phyloP scores from a whole-genome alignment of 2,888 invertebrate genomes.

The Volucella zonaria region DNA sequence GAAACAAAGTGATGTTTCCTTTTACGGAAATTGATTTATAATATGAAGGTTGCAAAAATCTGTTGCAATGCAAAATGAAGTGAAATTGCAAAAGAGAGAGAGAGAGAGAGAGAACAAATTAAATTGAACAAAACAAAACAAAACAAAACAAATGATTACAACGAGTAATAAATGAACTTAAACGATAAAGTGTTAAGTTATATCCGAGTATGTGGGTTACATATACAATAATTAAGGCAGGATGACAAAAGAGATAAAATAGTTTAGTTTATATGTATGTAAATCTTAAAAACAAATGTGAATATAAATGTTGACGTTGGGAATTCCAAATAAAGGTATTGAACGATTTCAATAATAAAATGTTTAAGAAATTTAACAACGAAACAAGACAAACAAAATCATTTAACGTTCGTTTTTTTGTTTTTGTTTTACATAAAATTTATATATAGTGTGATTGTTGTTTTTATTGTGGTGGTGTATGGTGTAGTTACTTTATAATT shows the following conservation, averaged over 20 bases:
- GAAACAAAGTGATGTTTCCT: neutral
- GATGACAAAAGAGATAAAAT: conserved; percentile 28
- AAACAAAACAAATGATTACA: neutral
- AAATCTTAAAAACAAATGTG: conserved; percentile 32
- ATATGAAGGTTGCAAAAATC: conserved; percentile 20
- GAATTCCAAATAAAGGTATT: conserved; percentile 41
- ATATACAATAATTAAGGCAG: conserved; percentile 34
- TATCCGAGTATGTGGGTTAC: conserved; percentile 10
- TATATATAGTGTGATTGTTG: conserved; percentile 44
- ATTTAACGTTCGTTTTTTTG: conserved; percentile 42
- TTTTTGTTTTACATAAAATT: conserved; percentile 49
- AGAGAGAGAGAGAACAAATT: conserved; percentile 5
- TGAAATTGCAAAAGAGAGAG: conserved; percentile 16
- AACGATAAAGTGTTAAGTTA: conserved; percentile 26
- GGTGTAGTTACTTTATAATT: conserved; percentile 45
- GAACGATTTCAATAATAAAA: conserved; percentile 49
- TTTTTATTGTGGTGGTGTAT: conserved; percentile 53
- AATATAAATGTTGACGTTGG: conserved; percentile 33
- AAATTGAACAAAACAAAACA: conserved; percentile 12
- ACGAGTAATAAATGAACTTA: conserved; percentile 37
- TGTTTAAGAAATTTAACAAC: conserved; percentile 50
- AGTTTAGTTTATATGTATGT: conserved; percentile 27
- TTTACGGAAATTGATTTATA: neutral
- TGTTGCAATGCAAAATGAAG: conserved; percentile 40
- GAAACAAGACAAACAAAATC: conserved; percentile 64